Conservation (phyloP, 1,140 invertebrate genomes). For the Pogonus chalceus region DNA sequence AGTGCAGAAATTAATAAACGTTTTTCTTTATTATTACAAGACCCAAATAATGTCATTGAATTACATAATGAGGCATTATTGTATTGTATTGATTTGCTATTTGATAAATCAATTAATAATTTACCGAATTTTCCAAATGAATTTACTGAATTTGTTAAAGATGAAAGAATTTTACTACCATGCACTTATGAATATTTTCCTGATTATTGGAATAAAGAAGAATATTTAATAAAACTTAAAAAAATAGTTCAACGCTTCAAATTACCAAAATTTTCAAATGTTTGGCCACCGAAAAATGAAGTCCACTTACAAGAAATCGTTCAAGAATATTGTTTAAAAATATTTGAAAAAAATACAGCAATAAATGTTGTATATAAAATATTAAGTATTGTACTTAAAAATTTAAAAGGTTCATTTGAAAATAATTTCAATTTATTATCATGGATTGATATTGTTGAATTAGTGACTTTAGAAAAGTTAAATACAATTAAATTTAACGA, state of each 20-base stretch:
- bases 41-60: conserved; percentile 46
- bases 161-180: conserved; percentile 30
- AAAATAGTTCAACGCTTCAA: conserved; percentile 18
- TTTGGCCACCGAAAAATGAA: conserved; percentile 25
- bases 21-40: conserved; percentile 38
- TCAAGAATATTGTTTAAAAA: conserved; percentile 21
- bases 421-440: no score
- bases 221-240: conserved; percentile 18
- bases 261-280: conserved; percentile 23
- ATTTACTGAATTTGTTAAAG: conserved; percentile 37
- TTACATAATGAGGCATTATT: conserved; percentile 55
- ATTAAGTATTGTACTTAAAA: no score
- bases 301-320: conserved; percentile 19
- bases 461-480: no score
- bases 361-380: no score
- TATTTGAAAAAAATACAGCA: no score
- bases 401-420: no score
- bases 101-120: conserved; percentile 38
- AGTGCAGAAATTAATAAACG: conserved; percentile 38
- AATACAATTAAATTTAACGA: no score
- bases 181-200: conserved; percentile 46
- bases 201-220: conserved; percentile 37
- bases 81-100: conserved; percentile 47
- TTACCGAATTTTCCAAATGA: conserved; percentile 42
- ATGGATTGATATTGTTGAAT: no score